Base-by-base conservation (phyloP, 2,797 vertebrate genomes). In the Myripristis jacobus region DNA sequence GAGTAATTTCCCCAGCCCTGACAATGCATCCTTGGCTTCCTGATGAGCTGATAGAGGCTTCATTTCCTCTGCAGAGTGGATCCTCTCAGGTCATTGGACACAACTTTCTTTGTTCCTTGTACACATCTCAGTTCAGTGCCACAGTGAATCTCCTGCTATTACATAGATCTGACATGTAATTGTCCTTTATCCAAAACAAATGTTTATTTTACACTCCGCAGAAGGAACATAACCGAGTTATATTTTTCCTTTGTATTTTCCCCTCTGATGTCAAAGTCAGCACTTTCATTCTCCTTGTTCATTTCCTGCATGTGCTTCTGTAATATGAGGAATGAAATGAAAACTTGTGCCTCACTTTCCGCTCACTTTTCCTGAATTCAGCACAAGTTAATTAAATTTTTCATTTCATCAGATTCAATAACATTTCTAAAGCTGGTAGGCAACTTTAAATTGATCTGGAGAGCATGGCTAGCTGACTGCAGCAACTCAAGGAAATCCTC, bases 381-480 rank as follows among this genome's bases (percentile, higher is more conserved):
- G 75, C 77, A 81, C 66, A 80, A 87, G 87, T 87, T 87, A 90
- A 90, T 90, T 80, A 21, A 70, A 81, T 92, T 88, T 88, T 79
- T 87, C 81, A 88, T 90, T 91, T 88, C 81, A 84, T 82, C 75
- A 80, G 66, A 88, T 90, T 87, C 78, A 83, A 73, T 85, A 81
- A 85, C 66, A 75, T 82, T 79, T 79, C 73, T 70, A 72, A 82
- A 87, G 84, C 80, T 79, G 79, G 71, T 78, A 80, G 81, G 80
- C 59, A 82, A 84, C 86, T 87, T 58, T 29, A 24, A 88, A 89
- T 86, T 87, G 81, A 90, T 90, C 79, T 54, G 48, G 52, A 81
- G 76, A 83, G 74, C 69, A 74, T 66, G 38, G 67, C 66, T 80
- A 61, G 79, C 77, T 52, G 41, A 66, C 77, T 62, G 67, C 73